phyloP scores from a whole-genome alignment of 23 tunicate species.

The Trididemnum clinides region DNA sequence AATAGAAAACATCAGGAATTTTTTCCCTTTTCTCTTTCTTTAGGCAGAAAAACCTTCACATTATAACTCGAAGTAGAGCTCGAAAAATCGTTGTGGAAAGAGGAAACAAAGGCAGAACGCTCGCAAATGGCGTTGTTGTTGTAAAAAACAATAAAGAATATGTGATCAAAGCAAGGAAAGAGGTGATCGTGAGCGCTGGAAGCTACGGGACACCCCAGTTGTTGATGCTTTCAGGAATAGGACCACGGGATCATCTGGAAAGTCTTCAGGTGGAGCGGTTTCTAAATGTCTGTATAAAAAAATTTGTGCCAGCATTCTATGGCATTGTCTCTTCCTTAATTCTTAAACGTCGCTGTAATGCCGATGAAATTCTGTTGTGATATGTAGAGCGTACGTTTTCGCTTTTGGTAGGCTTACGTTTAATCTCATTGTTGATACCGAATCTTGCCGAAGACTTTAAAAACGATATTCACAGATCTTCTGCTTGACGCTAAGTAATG shows the following conservation, averaged over 20 bases:
- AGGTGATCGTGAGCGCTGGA: conserved; percentile 72
- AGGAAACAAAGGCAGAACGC: not conserved
- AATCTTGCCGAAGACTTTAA: too few relatives aligned
- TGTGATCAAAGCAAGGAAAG: conserved; percentile 50
- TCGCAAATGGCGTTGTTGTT: conserved; percentile 54
- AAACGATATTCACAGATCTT: too few relatives aligned
- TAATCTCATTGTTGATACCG: too few relatives aligned
- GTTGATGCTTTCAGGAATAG: conserved; percentile 82
- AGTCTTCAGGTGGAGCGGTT: conserved; percentile 35
- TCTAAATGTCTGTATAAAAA: too few relatives aligned
- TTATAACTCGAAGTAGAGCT: conserved; percentile 42
- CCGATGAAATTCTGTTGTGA: not conserved
- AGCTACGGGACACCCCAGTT: conserved; percentile 69
- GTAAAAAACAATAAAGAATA: conserved; percentile 40
- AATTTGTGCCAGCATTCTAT: too few relatives aligned
- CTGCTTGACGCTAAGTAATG: too few relatives aligned
- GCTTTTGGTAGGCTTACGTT: too few relatives aligned
- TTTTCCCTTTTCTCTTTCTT: too few relatives aligned
- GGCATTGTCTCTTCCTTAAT: too few relatives aligned
- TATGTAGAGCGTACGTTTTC: too few relatives aligned
- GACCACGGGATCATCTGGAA: conserved; percentile 61
- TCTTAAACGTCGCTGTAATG: too few relatives aligned
- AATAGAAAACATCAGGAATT: too few relatives aligned
- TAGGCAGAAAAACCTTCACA: conserved; percentile 17
- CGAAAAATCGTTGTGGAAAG: conserved; percentile 37